Base-by-base conservation (phyloP, 2,797 vertebrate genomes). In the Brachyalestes nurse region DNA sequence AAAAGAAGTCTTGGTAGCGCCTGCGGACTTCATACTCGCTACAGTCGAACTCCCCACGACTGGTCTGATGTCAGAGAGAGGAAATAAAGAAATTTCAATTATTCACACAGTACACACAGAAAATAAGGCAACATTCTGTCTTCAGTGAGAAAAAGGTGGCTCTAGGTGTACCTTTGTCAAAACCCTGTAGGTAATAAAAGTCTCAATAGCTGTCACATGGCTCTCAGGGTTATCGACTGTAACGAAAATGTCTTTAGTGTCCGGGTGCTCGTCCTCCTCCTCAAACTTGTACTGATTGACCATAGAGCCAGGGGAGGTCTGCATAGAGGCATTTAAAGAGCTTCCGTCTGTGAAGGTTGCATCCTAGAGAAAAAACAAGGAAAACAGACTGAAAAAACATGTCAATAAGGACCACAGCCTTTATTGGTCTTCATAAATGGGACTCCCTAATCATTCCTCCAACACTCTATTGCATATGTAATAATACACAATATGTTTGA, bases 1-100 rank as follows among this genome's bases (percentile, higher is more conserved):
- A 99, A 21, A 97, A 85, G 88, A 99, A 99, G 92, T 99, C 98
- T 89, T 99, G 98, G 76, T 99, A 99, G 0, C 98, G 95, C 57
- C 98, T 93, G 72, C 91, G 93, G n/a, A 99, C 97, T 91, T 97
- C 96, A 71, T 95, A 98, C 88, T 99, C 97, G 72, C 96, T 95
- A 69, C 95, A 96, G 87, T 99, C 97, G 90, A 97, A 99, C 83
- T 98, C 96, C 72, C 96, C 90, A 19, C 97, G 95, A 3, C 96
- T 96, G 10, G 98, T 99, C 98, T 99, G 76, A 66, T 19, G 78
- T 85, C 90, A 90, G 42, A 82, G 2, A 80, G 4, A 66, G 21
- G 6, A 23, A 72, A 0, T 62, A 5, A 57, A 45, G 19, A 55
- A 17, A 3, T 21, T 55, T 57, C n/a, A 69, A 66, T 51, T 47